A percentile compares a stretch with the other conserved stretches of the same genome.
Evolutionary conservation across 2,797 vertebrate species (phyloP).

Genomic region (Borostomias antarcticus): DNA sequence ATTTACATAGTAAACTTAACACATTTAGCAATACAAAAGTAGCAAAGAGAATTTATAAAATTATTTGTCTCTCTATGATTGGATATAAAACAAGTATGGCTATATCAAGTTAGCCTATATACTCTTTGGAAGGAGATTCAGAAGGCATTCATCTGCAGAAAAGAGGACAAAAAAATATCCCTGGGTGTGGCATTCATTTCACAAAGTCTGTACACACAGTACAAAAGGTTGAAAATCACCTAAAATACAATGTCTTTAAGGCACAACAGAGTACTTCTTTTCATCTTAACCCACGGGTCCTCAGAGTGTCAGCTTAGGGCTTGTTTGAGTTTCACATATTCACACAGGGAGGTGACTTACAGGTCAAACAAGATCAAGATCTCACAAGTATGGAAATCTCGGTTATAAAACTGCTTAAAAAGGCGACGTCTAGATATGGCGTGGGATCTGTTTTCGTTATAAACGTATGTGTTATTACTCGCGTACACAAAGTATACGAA

Average conservation of each 20-base stretch:
- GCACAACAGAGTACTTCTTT: conserved; percentile 40
- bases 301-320: conserved; percentile 23
- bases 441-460: conserved; percentile 12
- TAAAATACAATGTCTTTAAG: conserved; percentile 24
- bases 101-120: conserved; percentile 18
- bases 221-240: conserved; percentile 19
- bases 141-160: conserved; percentile 34
- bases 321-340: conserved; percentile 39
- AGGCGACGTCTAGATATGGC: conserved; percentile 49
- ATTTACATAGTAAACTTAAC: too few species aligned
- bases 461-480: conserved; percentile 12
- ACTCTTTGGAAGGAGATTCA: conserved; percentile 16
- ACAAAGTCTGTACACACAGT: conserved; percentile 12
- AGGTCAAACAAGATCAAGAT: conserved; percentile 35
- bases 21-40: conserved; percentile 14
- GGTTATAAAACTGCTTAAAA: conserved; percentile 52
- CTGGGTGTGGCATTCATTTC: conserved; percentile 31
- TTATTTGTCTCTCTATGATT: conserved; percentile 32
- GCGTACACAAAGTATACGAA: conserved; percentile 17
- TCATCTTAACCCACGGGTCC: conserved; percentile 22
- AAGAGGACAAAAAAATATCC: conserved; percentile 9
- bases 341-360: conserved; percentile 47
- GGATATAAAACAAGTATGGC: conserved; percentile 44
- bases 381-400: conserved; percentile 51
- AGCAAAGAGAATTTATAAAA: conserved; percentile 50